Base-by-base conservation (phyloP, 2,797 vertebrate genomes). In the Alosa sapidissima region DNA sequence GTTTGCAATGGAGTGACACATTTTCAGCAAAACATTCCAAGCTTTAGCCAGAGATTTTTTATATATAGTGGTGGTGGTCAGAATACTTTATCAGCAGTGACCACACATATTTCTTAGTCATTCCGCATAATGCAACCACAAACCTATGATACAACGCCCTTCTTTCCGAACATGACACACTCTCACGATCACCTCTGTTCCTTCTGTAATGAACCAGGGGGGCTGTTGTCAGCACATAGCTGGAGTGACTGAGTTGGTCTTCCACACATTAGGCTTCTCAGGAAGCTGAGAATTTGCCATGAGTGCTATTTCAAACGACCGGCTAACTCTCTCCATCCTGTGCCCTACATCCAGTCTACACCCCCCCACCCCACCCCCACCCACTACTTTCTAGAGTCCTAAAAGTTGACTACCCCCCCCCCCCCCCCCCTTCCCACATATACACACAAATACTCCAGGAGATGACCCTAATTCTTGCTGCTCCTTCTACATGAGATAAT, bases 401-500 rank as follows among this genome's bases (percentile, higher is more conserved):
- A 13, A 41, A 75, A 45, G 33, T 5, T 75, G 13, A 16, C 68
- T 41, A 14, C 13, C 14, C 24, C n/a, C 62, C 55, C 62, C 62
- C 55, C 55, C 55, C 19, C 16, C 13, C 14, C 24, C 62, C 11
- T 68, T 68, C 62, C 9, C 8, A 68, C 62, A 65, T 8, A 0
- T 65, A 10, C 55, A 60, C 9, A 62, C n/a, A 62, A 19, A 62
- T 21, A 24, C 24, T 68, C 36, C 33, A 75, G 4, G 33, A 45
- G 68, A 75, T 75, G 68, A 75, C 68, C 33, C 41, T 33, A 75
- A 75, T 75, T 75, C 68, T 75, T 41, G 13, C 11, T 75, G 16
- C 41, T 75, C 36, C 33, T 75, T 75, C 68, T 16, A 28, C 68
- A 41, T 14, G 13, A 41, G 36, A 41, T 45, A 75, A 75, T 75